phyloP scores from a whole-genome alignment of 53 echinoderm and acorn worm species.

The Echinometra lucunter region DNA sequence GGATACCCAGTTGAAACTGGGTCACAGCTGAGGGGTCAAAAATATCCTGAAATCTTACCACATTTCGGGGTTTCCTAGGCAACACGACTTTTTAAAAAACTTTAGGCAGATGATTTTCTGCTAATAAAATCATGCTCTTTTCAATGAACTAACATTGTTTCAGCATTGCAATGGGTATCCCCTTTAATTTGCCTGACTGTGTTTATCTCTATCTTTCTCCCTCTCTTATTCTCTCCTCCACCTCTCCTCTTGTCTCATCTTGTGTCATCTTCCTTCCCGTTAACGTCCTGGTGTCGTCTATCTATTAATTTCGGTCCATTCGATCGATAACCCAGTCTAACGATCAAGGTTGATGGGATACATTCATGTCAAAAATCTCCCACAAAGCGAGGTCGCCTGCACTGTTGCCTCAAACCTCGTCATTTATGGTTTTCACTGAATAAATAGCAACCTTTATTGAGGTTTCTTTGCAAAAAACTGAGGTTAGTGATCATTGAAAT shows the following conservation, averaged over 20 bases:
- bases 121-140: too few species aligned
- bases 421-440: background rate
- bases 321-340: background rate
- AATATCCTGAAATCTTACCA: too few species aligned
- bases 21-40: too few species aligned
- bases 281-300: background rate
- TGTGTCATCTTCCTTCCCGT: background rate
- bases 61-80: too few species aligned
- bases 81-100: too few species aligned
- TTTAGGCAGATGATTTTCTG: too few species aligned
- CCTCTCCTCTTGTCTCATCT: background rate
- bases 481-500: background rate
- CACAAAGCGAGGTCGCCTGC: constrained; percentile 4
- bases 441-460: background rate
- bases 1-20: too few species aligned
- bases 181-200: background rate
- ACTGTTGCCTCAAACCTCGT: background rate
- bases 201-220: background rate
- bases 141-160: too few species aligned
- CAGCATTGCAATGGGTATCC: too few species aligned
- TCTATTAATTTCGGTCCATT: background rate
- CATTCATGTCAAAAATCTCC: constrained; percentile 4
- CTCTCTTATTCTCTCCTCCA: background rate
- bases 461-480: background rate
- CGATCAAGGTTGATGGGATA: background rate